Evolutionary conservation across 2,113 vertebrate genomes (phyloP), one percentile per base, ranked within the genome.

Genomic region (Oreocharis arfaki): DNA sequence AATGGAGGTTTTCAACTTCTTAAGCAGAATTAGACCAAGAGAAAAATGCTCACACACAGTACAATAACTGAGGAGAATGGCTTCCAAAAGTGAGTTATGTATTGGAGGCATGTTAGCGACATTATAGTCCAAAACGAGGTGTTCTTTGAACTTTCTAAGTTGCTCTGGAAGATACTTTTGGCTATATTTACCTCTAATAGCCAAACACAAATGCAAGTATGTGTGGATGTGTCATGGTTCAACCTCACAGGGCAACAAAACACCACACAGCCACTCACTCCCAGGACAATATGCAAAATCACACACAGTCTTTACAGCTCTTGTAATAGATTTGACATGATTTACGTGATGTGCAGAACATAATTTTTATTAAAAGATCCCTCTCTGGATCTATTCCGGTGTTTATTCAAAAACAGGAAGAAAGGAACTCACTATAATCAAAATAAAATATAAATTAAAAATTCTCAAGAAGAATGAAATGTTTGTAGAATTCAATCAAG

Each of bases 191-290:
- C 30, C 39, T 49, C 57, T 46, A 75, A 20, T 4, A 71, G 26
- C 32, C 23, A 90, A 92, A 88, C 44, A 61, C 0, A 0, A 35
- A 60, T 26, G 7, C 11, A 53, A 52, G 8, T 14, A 10, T 13
- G 4, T 10, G 27, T 13, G 30, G 7, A 50, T 60, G 16, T n/a
- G 28, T 11, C 0, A 0, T 41, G 39, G 39, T 46, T 75, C 41
- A 83, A 41, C 14, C 2, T 1, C 16, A 53, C 3, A 21, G 2
- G 37, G 13, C 19, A 53, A 24, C 7, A 35, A 32, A 76, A 41
- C 30, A 22, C 17, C 47, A 27, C 6, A 26, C 5, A 76, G 24
- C 9, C 26, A 35, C 10, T 59, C 49, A 26, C 26, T 65, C 37
- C 22, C 37, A 33, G 55, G 46, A 39, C 27, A 77, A 44, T 5